Conservation (phyloP, 2,113 vertebrate genomes). For the Columba livia region DNA sequence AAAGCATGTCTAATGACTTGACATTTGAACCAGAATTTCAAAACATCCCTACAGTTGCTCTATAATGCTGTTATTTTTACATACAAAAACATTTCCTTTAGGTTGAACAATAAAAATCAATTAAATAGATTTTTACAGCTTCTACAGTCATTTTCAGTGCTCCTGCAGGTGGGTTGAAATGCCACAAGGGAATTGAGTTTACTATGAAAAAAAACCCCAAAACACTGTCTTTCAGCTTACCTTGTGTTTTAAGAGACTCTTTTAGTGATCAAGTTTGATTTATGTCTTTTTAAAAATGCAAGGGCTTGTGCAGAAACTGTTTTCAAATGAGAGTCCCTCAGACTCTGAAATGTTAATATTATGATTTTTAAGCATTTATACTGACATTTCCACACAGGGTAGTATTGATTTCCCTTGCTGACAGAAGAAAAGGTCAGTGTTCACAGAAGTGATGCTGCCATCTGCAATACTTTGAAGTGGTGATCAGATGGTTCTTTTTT, state of each 20-base stretch:
- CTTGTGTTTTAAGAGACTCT: neutral
- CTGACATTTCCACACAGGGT: neutral
- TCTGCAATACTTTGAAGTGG: neutral
- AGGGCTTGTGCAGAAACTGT: neutral
- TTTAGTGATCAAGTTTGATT: neutral
- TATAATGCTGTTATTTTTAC: neutral
- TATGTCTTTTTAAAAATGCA: neutral
- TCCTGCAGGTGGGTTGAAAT: neutral
- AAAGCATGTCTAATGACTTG: neutral
- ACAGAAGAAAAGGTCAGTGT: neutral
- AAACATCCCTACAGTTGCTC: neutral
- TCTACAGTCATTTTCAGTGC: neutral
- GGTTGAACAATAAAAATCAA: neutral
- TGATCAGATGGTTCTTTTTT: neutral
- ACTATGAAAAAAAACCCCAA: neutral
- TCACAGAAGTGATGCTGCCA: neutral
- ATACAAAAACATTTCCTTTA: neutral
- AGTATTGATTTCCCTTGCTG: neutral
- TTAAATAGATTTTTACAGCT: neutral
- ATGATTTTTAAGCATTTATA: neutral
- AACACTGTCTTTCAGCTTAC: neutral
- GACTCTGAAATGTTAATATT: neutral
- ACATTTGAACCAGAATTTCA: neutral
- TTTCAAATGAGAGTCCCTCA: neutral
- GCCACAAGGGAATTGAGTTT: neutral